Percentiles rank a stretch among this genome's conserved stretches.
Evolutionary conservation across 2,888 invertebrate genomes (phyloP).

Genomic region (Zaprionus obscuricornis): DNA sequence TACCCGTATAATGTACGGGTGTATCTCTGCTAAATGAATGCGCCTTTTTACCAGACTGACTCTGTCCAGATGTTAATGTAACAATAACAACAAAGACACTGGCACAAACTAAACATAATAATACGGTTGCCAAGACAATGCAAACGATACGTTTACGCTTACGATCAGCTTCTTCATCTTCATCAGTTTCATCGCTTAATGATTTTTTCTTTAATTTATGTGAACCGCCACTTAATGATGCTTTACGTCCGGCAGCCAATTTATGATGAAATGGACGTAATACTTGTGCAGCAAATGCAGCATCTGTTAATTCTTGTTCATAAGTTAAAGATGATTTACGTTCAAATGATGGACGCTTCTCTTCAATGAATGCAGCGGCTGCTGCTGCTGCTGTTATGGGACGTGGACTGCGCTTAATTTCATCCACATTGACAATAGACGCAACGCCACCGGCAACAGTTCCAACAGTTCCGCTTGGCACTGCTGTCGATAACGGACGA

Average conservation of each 20-base stretch:
- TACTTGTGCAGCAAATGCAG: constrained; percentile 83
- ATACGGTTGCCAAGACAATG: constrained; percentile 87
- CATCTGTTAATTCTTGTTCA: constrained; percentile 82
- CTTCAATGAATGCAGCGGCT: constrained; percentile 81
- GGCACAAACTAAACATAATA: constrained; percentile 89
- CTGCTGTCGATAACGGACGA: constrained; percentile 80
- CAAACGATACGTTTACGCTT: constrained; percentile 88
- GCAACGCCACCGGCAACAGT: constrained; percentile 16
- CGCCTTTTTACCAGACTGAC: constrained; percentile 87
- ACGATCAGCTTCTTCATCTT: constrained; percentile 87
- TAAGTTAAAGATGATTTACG: constrained; percentile 81
- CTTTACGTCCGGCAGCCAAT: constrained; percentile 77
- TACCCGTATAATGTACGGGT: constrained; percentile 83
- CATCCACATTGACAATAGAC: constrained; percentile 79
- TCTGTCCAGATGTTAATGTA: constrained; percentile 89
- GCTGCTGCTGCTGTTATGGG: constrained; percentile 79
- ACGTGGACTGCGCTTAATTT: constrained; percentile 83
- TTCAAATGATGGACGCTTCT: constrained; percentile 83
- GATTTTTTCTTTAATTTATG: constrained; percentile 82
- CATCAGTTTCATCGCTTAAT: constrained; percentile 83
- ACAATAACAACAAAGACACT: constrained; percentile 91
- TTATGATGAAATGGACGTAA: constrained; percentile 82
- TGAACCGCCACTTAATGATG: constrained; percentile 74
- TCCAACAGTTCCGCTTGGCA: constrained; percentile 59
- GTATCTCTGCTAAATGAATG: constrained; percentile 86